Evolutionary conservation across 2,113 vertebrate genomes (phyloP), one percentile per base, ranked within the genome.

Genomic region (Pollimyrus isidori): DNA sequence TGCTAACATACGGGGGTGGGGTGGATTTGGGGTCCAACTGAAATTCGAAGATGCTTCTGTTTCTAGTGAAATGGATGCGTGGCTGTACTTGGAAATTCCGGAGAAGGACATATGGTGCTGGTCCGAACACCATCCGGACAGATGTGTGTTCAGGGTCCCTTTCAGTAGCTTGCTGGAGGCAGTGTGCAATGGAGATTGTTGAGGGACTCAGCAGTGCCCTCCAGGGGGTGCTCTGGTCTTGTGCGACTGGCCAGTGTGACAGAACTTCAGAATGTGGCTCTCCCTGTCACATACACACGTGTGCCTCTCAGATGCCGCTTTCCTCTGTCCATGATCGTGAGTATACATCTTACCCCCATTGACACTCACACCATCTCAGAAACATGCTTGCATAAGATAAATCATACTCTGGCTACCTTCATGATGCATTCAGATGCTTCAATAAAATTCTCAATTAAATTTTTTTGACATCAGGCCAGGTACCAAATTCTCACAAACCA

Each of bases 401-500:
- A 39, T 80, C 73, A 42, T 39, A 80, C 35, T 42, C 73, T 42
- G 73, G 15, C 15, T 21, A 45, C 52, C 39, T 39, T 39, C 17
- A 35, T 10, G 30, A 17, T 35, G 49, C n/a, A 69, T 80, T 89
- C 35, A 56, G 30, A 13, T 83, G 26, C 26, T n/a, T 45, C 76
- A 56, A 53, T 48, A 52, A 88, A 48, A 73, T 86, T 91, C 90
- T 91, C 90, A 82, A 9, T 83, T 90, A 26, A 90, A 85, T 92
- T 89, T 90, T 87, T 91, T 92, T 48, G 76, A 93, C 92, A 92
- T 91, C 91, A 90, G 53, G 91, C 84, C 90, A 88, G 46, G 17
- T 17, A 93, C 92, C 92, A 92, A 93, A 93, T 93, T 94, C 93
- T 91, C 42, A 26, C 17, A 42, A 53, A 15, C 49, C 90, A 90